Evolutionary conservation across 2,113 vertebrate genomes (phyloP).

Genomic region (Probosciger aterrimus): DNA sequence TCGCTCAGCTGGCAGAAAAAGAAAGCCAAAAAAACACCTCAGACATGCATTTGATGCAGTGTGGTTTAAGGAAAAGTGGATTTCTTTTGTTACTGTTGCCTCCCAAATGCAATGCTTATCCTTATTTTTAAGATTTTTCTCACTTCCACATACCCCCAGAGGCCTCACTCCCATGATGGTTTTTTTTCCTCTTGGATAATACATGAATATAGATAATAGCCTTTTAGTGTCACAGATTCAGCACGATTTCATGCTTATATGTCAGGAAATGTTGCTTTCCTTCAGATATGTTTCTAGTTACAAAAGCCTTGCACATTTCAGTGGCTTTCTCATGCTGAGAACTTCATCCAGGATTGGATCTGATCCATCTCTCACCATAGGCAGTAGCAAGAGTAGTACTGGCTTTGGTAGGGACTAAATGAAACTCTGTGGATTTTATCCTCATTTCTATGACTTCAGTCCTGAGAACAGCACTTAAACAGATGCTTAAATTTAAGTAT

Average conservation of each 20-base stretch:
- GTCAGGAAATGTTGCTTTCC: neutral
- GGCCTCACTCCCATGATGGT: neutral
- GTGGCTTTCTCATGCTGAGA: neutral
- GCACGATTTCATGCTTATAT: neutral
- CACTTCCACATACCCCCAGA: neutral
- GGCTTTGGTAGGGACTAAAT: neutral
- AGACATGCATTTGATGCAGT: neutral
- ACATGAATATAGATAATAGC: neutral
- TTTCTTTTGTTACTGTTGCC: neutral
- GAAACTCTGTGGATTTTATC: neutral
- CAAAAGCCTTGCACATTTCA: neutral
- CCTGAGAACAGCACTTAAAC: neutral
- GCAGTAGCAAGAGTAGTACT: neutral
- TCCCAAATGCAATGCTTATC: neutral
- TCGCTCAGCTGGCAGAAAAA: conserved; percentile 37
- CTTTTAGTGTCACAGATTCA: neutral
- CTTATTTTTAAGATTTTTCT: conserved; percentile 1
- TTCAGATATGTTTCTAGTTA: neutral
- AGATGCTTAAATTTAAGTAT: neutral
- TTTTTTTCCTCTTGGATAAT: neutral
- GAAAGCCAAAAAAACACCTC: conserved; percentile 33
- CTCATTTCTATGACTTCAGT: neutral
- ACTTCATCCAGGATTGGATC: neutral
- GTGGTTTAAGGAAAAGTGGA: neutral
- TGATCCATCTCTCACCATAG: neutral